These are phyloP conservation scores for Graptemys geographica DNA, from an alignment of 2,797 vertebrate species.

Conservation along the genomic window DNA sequence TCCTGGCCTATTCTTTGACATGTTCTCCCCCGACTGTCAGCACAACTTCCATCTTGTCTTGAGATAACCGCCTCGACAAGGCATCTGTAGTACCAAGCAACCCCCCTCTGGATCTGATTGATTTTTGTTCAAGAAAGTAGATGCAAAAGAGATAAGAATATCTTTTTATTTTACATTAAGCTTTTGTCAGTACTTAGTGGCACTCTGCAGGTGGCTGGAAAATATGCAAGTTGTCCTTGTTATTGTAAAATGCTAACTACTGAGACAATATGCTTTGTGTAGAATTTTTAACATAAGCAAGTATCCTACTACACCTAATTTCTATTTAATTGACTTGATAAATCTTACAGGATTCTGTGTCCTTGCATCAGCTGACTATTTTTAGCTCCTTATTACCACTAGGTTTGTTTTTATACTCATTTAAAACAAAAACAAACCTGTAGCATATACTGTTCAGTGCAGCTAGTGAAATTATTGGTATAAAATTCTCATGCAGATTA, in stretches of 20 bases:
- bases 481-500: not conserved
- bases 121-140: not conserved
- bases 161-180: rapidly evolving
- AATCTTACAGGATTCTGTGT: not conserved
- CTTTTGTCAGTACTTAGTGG: not conserved
- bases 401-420: not conserved
- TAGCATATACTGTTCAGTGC: not conserved
- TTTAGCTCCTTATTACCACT: conserved; percentile 12
- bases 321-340: conserved; percentile 10
- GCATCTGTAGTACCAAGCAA: not conserved
- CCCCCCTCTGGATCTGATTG: not conserved
- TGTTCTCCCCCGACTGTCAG: not conserved
- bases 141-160: rapidly evolving
- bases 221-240: rapidly evolving
- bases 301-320: not conserved
- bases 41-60: not conserved
- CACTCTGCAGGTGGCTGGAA: not conserved
- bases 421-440: not conserved
- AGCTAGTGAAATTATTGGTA: not conserved
- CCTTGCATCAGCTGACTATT: not conserved
- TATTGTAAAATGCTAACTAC: not conserved
- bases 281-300: not conserved
- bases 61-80: not conserved
- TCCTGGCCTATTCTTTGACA: not conserved
- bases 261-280: not conserved